Evolutionary conservation across 2,797 vertebrate genomes (phyloP).

Genomic region (Melanotaenia boesemani): DNA sequence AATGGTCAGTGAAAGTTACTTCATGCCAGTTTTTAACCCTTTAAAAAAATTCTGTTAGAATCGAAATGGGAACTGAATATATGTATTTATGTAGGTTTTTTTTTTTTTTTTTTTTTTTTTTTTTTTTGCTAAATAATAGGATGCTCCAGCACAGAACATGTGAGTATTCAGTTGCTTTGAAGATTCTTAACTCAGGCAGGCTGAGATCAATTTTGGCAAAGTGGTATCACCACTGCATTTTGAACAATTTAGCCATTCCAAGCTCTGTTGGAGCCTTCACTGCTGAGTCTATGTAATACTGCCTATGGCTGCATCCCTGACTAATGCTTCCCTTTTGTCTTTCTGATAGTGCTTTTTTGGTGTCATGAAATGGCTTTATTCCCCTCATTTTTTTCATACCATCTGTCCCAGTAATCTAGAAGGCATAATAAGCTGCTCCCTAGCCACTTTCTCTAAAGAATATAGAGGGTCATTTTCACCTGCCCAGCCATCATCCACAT

Average conservation of each 20-base stretch:
- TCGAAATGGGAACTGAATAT: neutral
- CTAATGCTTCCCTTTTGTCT: constrained; percentile 29
- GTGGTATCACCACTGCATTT: constrained; percentile 23
- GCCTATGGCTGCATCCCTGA: constrained; percentile 36
- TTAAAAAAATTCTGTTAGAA: neutral
- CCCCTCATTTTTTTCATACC: constrained; percentile 5
- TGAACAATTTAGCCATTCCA: constrained; percentile 39
- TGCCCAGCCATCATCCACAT: constrained; percentile 16
- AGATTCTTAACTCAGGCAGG: constrained; percentile 34
- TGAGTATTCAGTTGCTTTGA: constrained; percentile 43
- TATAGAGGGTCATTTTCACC: constrained; percentile 23
- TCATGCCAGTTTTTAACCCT: neutral
- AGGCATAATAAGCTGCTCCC: constrained; percentile 21
- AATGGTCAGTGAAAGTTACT: neutral
- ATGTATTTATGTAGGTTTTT: neutral
- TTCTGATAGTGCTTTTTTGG: constrained; percentile 34
- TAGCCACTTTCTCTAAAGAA: constrained; percentile 7
- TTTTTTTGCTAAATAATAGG: neutral
- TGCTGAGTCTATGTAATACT: constrained; percentile 39
- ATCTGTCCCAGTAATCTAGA: constrained; percentile 35
- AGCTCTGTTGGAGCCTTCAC: constrained; percentile 40
- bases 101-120: neutral
- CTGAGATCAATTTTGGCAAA: constrained; percentile 37
- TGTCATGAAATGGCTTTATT: constrained; percentile 48
- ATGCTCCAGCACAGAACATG: constrained; percentile 12